phyloP scores from a whole-genome alignment of 2,113 vertebrate species.

The Pelodiscus sinensis region DNA sequence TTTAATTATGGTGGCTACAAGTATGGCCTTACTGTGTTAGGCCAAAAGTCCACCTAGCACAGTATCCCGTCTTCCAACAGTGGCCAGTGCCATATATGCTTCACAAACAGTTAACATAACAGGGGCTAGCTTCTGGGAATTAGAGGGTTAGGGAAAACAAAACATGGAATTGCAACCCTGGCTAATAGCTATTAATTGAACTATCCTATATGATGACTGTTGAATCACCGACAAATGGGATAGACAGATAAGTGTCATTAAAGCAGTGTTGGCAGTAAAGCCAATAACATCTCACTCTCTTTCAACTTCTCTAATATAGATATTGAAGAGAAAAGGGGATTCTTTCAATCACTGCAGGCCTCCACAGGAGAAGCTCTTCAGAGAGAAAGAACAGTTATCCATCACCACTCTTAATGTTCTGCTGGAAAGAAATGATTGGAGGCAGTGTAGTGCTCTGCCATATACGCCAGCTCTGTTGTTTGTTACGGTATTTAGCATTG shows the following conservation, averaged over 20 bases:
- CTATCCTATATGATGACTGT: not conserved
- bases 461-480: not conserved
- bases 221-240: not conserved
- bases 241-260: not conserved
- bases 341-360: not conserved
- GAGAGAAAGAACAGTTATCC: not conserved
- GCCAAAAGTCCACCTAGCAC: not conserved
- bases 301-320: not conserved
- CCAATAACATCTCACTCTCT: not conserved
- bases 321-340: not conserved
- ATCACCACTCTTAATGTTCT: not conserved
- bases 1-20: not conserved
- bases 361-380: not conserved
- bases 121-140: not conserved
- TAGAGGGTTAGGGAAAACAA: not conserved
- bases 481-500: not conserved
- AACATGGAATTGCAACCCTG: not conserved
- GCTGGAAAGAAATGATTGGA: not conserved
- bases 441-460: not conserved
- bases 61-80: not conserved
- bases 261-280: accelerated
- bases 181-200: not conserved
- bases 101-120: not conserved
- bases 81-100: not conserved
- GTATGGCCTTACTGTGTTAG: not conserved